These are phyloP conservation scores for Pachyramphus minor DNA, from an alignment of 2,113 vertebrate genomes.

Conservation along the genomic window DNA sequence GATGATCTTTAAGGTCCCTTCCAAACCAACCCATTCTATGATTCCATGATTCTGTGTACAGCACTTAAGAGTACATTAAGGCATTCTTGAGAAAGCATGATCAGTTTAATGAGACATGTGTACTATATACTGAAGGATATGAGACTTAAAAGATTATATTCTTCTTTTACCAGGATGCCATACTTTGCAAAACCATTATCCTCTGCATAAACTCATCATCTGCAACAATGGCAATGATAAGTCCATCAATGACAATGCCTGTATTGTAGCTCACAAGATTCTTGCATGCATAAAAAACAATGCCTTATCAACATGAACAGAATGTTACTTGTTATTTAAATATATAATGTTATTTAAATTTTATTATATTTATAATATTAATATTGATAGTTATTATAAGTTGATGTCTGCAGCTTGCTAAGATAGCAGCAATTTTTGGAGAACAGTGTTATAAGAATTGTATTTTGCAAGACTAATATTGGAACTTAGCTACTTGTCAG, in stretches of 20 bases:
- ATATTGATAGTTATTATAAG: not conserved
- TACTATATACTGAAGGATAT: not conserved
- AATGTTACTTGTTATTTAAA: not conserved
- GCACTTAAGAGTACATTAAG: not conserved
- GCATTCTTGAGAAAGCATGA: not conserved
- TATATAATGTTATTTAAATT: not conserved
- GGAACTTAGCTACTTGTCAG: not conserved
- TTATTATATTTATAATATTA: not conserved
- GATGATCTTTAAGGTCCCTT: not conserved
- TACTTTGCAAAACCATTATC: not conserved
- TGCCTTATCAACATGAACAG: not conserved
- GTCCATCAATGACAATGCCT: not conserved
- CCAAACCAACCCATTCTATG: not conserved
- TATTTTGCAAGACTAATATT: not conserved
- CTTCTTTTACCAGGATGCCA: not conserved
- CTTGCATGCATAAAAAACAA: not conserved
- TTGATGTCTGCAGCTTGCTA: slow-evolving; percentile 5
- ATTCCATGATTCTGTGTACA: not conserved
- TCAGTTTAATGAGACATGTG: not conserved
- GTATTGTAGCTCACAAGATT: not conserved
- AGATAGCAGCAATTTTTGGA: not conserved
- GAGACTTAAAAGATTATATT: not conserved
- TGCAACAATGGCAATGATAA: not conserved
- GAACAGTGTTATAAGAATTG: not conserved
- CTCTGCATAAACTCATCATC: not conserved